A percentile compares a stretch with the other conserved stretches of the same genome.
Evolutionary conservation across 2,888 invertebrate genomes (phyloP).

Genomic region (Nomada flava): DNA sequence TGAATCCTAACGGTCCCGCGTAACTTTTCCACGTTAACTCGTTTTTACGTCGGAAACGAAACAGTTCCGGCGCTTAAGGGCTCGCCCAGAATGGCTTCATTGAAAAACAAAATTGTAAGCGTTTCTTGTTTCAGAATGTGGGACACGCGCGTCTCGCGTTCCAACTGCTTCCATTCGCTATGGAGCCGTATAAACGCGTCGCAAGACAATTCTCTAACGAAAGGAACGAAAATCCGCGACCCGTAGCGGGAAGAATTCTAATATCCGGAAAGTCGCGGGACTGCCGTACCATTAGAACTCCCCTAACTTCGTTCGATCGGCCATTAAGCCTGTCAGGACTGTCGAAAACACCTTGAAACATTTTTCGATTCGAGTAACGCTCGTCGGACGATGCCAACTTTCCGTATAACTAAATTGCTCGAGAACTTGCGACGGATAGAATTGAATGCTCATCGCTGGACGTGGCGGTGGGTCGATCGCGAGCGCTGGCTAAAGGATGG

Average conservation of each 20-base stretch:
- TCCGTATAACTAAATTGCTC: constrained; percentile 45
- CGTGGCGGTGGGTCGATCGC: constrained; percentile 44
- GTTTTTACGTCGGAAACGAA: not conserved
- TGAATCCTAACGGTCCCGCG: too few species aligned
- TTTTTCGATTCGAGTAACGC: constrained; percentile 40
- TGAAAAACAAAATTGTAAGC: constrained; percentile 8
- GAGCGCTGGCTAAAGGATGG: not conserved
- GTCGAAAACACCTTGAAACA: constrained; percentile 38
- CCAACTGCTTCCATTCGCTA: not conserved
- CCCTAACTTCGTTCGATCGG: constrained; percentile 19
- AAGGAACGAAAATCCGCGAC: not conserved
- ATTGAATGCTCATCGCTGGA: constrained; percentile 48
- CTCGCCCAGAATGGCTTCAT: not conserved
- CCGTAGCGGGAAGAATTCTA: not conserved
- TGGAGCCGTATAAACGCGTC: constrained; percentile 4
- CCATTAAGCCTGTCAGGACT: constrained; percentile 36
- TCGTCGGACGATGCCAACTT: constrained; percentile 40
- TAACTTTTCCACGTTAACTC: too few species aligned
- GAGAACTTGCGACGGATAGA: constrained; percentile 54
- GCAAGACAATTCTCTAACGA: constrained; percentile 1
- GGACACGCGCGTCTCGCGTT: constrained; percentile 5
- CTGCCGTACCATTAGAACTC: not conserved
- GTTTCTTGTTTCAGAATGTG: not conserved
- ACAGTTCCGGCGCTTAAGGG: not conserved
- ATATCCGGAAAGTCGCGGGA: constrained; percentile 23